Evolutionary conservation across 2,888 invertebrate species (phyloP), one percentile per base, ranked within the genome.

Genomic region (Diplazon laetatorius): DNA sequence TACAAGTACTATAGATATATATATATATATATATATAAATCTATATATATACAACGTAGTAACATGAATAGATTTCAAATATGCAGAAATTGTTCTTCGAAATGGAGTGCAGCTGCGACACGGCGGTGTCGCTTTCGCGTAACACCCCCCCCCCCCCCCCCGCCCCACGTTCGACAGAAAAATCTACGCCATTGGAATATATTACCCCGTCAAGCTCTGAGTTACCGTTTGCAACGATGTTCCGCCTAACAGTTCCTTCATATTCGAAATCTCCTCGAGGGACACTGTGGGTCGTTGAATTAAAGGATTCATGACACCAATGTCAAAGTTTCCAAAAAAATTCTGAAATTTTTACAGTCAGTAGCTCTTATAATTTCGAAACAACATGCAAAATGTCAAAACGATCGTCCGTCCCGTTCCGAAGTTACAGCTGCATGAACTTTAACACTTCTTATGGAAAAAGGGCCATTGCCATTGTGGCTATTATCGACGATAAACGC

Each of bases 61-160:
- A 73, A 72, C 74, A 78, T 80, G 83, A 85, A 88, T 87, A 85
- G 88, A 88, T 88, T 88, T 88, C 86, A 88, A 88, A 88, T 88
- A 87, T 88, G 88, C 87, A 87, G 85, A 88, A 87, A 88, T 88
- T 86, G 87, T 87, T 87, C 86, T 84, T 84, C 82, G 85, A 82
- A 87, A 87, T 87, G 82, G 84, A 84, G 84, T 84, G 85, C 88
- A 88, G 88, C 87, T 88, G 86, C 81, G 87, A 83, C 87, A 83
- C 80, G 44, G 63, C 80, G 55, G 84, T 85, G 84, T 85, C 83
- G 85, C 84, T 72, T 66, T 75, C 63, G 62, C 62, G 71, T 68
- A 63, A 57, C 22, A 44, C 44, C 44, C 37, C 46, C 37, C 30
- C 37, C 52, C 44, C 37, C 46, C 37, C 30, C 37, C 52, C n/a